These are phyloP conservation scores for Papilio protenor DNA, from an alignment of 2,888 invertebrate genomes.

Conservation along the genomic window DNA sequence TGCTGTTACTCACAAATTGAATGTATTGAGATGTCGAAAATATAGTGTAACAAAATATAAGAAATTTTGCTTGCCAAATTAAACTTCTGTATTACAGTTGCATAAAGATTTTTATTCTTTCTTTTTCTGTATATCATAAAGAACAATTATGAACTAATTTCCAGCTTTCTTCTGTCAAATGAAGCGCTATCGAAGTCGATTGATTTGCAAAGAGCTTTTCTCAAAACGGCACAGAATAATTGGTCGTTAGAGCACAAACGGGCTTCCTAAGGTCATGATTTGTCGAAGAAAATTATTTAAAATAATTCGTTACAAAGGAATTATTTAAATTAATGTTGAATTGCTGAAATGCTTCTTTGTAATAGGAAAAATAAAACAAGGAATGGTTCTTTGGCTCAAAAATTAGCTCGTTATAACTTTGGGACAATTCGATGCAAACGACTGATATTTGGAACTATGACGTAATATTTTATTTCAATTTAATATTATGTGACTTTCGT, in stretches of 20 bases:
- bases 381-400: neutral
- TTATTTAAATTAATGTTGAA: neutral
- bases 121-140: neutral
- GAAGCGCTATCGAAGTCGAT: neutral
- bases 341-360: neutral
- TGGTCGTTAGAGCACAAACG: constrained; percentile 22
- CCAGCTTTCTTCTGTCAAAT: neutral
- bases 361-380: neutral
- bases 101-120: neutral
- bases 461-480: neutral
- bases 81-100: too few species aligned
- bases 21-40: neutral
- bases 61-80: too few species aligned
- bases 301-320: neutral
- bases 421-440: neutral
- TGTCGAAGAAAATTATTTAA: constrained; percentile 17
- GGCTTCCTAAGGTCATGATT: constrained; percentile 7
- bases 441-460: neutral
- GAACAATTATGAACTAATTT: constrained; percentile 3
- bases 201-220: constrained; percentile 12
- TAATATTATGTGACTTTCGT: neutral
- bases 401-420: neutral
- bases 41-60: too few species aligned
- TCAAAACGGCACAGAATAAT: constrained; percentile 15
- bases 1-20: neutral